Conservation (phyloP, 2,113 vertebrate species). For the Corythaixoides concolor region DNA sequence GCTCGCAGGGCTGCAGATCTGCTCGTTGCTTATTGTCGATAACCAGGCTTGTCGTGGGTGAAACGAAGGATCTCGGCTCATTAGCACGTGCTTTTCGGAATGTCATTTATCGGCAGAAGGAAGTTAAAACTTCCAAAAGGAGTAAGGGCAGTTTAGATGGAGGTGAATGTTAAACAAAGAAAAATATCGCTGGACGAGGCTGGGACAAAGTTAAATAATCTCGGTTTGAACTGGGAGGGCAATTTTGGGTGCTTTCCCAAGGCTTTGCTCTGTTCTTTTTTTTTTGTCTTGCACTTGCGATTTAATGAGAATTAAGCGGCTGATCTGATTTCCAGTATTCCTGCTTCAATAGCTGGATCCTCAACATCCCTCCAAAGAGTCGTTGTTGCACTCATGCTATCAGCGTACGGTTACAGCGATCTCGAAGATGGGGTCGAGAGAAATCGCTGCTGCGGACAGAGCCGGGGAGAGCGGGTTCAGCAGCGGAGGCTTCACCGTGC, state of each 20-base stretch:
- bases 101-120: neutral
- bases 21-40: constrained; percentile 73
- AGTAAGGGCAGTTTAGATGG: neutral
- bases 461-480: neutral
- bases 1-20: constrained; percentile 21
- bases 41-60: constrained; percentile 1
- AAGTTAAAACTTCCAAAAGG: neutral
- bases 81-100: neutral
- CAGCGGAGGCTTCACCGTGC: neutral
- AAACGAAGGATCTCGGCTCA: neutral
- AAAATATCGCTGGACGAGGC: neutral
- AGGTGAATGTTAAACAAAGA: neutral
- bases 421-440: neutral
- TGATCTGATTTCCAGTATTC: neutral
- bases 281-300: neutral
- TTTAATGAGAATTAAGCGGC: neutral
- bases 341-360: neutral
- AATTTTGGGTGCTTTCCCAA: neutral
- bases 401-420: fast-evolving
- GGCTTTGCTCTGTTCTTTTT: neutral
- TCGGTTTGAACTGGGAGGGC: neutral
- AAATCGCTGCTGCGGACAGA: neutral
- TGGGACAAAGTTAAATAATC: neutral
- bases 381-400: fast-evolving
- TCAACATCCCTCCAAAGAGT: neutral